These are phyloP conservation scores for Drosophila neocordata DNA, from an alignment of 1,140 invertebrate genomes.

Conservation along the genomic window DNA sequence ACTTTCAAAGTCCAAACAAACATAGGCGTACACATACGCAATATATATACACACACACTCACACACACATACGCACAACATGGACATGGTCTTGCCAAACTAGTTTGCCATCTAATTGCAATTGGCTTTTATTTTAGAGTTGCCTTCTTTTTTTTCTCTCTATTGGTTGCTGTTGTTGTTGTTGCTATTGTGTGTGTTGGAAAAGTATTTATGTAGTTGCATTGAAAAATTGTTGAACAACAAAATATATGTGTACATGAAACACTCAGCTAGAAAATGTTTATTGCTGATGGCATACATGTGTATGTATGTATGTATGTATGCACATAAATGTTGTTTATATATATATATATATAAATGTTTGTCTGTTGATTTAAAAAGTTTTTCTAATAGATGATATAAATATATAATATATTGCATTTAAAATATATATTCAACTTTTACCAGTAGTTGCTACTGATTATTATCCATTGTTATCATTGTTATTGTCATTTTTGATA, in stretches of 20 bases:
- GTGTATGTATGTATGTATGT: neutral
- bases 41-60: neutral
- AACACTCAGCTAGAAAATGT: constrained; percentile 16
- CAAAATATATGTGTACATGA: constrained; percentile 32
- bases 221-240: constrained; percentile 45
- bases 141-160: constrained; percentile 17
- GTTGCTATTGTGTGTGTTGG: constrained; percentile 29
- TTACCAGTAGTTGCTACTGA: neutral
- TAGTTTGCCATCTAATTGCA: constrained; percentile 66
- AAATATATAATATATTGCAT: neutral
- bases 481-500: constrained; percentile 2
- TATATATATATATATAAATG: neutral
- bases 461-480: neutral
- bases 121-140: constrained; percentile 50
- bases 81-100: constrained; percentile 39
- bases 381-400: neutral
- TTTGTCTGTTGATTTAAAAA: neutral
- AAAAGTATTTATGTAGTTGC: constrained; percentile 55
- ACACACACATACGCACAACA: constrained; percentile 3
- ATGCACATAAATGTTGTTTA: neutral
- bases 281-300: neutral
- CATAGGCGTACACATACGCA: neutral
- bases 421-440: neutral
- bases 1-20: neutral
- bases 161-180: constrained; percentile 13